A percentile compares a stretch with the other conserved stretches of the same genome.
Conservation (phyloP, 2,888 invertebrate species). For the Agelastica alni region DNA sequence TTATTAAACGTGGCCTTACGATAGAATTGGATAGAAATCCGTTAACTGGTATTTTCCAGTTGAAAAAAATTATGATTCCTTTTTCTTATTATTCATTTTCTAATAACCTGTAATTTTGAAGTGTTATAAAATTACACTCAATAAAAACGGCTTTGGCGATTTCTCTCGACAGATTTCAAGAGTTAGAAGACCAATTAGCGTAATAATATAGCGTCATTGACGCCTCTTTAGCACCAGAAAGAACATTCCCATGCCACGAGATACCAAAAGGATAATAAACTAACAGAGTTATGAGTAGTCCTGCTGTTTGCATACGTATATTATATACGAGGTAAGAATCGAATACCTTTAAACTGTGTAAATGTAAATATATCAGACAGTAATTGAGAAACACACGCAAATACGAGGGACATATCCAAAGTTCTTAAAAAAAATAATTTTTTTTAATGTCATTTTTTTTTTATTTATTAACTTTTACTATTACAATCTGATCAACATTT, state of each 20-base stretch:
- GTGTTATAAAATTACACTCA: not conserved
- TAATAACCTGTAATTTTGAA: too few species aligned
- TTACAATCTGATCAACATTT: too few species aligned
- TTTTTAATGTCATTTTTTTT: too few species aligned
- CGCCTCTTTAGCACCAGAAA: slow-evolving; percentile 15
- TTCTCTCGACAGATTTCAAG: slow-evolving; percentile 5
- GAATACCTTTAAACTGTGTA: slow-evolving; percentile 35
- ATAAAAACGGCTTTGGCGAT: slow-evolving; percentile 5
- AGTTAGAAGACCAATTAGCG: slow-evolving; percentile 19
- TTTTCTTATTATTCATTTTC: too few species aligned
- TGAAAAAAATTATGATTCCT: too few species aligned
- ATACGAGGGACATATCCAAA: too few species aligned
- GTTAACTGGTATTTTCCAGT: too few species aligned
- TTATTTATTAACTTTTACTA: too few species aligned
- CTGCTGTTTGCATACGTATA: slow-evolving; percentile 29
- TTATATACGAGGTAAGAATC: slow-evolving; percentile 36
- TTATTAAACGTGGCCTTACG: too few species aligned
- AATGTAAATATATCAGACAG: slow-evolving; percentile 33
- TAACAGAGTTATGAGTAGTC: slow-evolving; percentile 24
- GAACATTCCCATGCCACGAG: slow-evolving; percentile 24
- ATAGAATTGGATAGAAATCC: too few species aligned
- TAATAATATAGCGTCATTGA: slow-evolving; percentile 18
- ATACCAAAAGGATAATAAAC: slow-evolving; percentile 25
- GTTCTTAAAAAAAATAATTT: too few species aligned
- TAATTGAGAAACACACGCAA: slow-evolving; percentile 37